Conservation (phyloP, 2,888 invertebrate species). For the Asteroscopus sphinx region DNA sequence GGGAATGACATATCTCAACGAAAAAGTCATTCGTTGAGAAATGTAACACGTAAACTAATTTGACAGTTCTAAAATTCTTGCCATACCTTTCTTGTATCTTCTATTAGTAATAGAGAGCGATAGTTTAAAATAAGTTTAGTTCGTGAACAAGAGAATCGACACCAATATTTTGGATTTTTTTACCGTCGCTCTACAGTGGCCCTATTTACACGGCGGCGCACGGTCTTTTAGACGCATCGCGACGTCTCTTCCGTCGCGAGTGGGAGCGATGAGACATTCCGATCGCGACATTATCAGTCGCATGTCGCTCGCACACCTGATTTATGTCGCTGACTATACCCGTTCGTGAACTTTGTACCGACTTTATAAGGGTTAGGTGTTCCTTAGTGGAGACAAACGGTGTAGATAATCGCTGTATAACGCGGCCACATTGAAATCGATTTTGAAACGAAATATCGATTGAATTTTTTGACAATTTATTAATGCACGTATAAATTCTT, state of each 20-base stretch:
- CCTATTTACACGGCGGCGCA: constrained; percentile 37
- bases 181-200: constrained; percentile 8
- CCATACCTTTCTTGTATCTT: no score
- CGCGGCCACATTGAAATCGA: not conserved
- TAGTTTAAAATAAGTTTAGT: no score
- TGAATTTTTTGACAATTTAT: no score
- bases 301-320: constrained; percentile 74
- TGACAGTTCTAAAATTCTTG: no score
- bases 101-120: no score
- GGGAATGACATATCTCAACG: no score
- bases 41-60: no score
- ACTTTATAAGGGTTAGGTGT: constrained; percentile 34
- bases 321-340: constrained; percentile 65
- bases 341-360: constrained; percentile 49
- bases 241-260: constrained; percentile 67
- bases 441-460: no score
- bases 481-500: not conserved
- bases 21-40: no score
- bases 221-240: constrained; percentile 51
- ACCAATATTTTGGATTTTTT: constrained; percentile 21
- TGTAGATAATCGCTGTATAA: constrained; percentile 13
- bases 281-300: constrained; percentile 75
- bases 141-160: no score
- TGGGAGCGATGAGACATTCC: constrained; percentile 66
- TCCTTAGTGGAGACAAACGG: constrained; percentile 18